Conservation (phyloP, 2,113 vertebrate species). For the Phocoena sinus region DNA sequence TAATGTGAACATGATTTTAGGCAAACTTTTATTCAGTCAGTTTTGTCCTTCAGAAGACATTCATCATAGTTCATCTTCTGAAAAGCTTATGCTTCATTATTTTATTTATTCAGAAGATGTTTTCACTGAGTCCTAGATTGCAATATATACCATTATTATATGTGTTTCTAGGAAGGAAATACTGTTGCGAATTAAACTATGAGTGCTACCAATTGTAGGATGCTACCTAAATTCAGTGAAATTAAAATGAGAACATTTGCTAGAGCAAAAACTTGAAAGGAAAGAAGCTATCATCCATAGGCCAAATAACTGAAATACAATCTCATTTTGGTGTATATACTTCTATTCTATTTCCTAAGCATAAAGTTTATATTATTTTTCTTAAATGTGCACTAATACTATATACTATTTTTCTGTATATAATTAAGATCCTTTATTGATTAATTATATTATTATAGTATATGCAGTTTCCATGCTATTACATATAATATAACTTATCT, state of each 20-base stretch:
- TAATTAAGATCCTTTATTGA: background rate
- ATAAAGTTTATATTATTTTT: background rate
- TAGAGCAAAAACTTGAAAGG: background rate
- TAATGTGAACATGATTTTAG: constrained; percentile 25
- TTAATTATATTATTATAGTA: background rate
- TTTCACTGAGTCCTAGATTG: background rate
- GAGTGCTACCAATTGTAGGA: background rate
- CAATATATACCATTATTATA: background rate
- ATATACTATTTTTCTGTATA: background rate
- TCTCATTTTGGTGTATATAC: background rate
- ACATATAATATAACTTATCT: background rate
- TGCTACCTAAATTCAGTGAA: background rate
- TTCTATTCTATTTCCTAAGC: background rate
- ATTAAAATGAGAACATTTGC: background rate
- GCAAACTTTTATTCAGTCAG: constrained; percentile 13
- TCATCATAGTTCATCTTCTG: background rate
- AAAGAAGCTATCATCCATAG: background rate
- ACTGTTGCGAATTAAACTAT: background rate
- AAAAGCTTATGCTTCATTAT: background rate
- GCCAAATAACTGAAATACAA: background rate
- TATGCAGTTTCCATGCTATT: background rate
- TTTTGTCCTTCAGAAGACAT: constrained; percentile 19
- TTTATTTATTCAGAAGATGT: constrained; percentile 10
- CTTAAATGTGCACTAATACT: background rate
- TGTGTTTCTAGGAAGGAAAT: background rate